A percentile compares a stretch with the other conserved stretches of the same genome.
Conservation (phyloP, 2,113 vertebrate genomes). For the Dryoscopus gambensis region DNA sequence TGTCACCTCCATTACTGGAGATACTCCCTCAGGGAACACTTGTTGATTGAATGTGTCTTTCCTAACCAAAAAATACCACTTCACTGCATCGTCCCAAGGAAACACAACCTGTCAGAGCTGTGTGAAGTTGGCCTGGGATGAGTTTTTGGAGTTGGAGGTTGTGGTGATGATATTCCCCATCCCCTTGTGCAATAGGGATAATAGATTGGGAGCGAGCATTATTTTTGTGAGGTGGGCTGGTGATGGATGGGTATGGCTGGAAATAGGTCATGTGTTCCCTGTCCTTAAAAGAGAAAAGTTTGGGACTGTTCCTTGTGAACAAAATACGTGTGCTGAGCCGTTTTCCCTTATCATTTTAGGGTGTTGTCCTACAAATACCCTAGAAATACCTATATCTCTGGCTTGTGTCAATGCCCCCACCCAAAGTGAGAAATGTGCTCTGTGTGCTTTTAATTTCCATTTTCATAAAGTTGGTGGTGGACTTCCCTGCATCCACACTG, state of each 20-base stretch:
- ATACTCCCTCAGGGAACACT: neutral
- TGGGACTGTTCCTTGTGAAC: neutral
- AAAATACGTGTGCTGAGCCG: accelerated
- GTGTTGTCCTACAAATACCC: neutral
- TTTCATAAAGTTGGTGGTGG: neutral
- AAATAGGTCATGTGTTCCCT: neutral
- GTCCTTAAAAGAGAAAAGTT: neutral
- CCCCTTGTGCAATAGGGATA: neutral
- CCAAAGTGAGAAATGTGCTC: neutral
- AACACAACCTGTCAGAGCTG: accelerated
- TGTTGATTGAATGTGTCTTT: neutral
- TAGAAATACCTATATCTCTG: neutral
- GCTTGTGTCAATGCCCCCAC: neutral
- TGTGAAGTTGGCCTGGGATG: neutral
- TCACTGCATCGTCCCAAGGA: accelerated
- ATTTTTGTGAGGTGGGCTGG: neutral
- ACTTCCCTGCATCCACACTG: accelerated
- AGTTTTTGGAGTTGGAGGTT: neutral
- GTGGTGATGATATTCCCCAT: neutral
- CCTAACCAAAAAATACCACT: accelerated
- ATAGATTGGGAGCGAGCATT: accelerated
- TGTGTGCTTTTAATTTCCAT: neutral
- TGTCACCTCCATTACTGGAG: neutral
- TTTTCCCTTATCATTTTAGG: neutral
- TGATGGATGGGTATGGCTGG: accelerated